Base-by-base conservation (phyloP, 1,140 invertebrate species). In the Stenopsyche tienmushanensis region DNA sequence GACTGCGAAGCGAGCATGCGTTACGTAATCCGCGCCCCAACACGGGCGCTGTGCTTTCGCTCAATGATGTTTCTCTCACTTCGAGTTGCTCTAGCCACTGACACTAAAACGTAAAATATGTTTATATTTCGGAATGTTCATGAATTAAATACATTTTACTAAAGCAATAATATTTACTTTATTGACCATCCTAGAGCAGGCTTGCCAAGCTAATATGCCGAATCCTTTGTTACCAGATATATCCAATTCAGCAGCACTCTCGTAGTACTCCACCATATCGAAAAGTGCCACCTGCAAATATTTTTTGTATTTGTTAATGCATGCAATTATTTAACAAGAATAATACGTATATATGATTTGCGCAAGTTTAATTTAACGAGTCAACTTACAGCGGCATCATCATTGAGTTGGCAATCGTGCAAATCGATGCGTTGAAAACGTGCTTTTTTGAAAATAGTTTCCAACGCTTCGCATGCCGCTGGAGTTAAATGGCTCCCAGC, bases 191-290 rank as follows among this genome's bases (percentile, higher is more conserved):
- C 87, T 82, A 17, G 88, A 86, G 71, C 89, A 90, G 1, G 89
- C 85, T 74, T 90, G 87, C 92, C 92, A 95, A 1, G 91, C 91
- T 49, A 90, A 78, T 39, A 84, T 83, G 45, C 86, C 86, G 73
- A 91, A 88, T 68, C 84, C 82, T 66, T 84, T 82, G 75, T 91
- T 93, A 50, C 84, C 86, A 18, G 88, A 88, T 60, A 96, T 89
- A 75, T 91, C 90, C 49, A 96, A 75, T 64, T 89, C 84, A 24
- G 81, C 83, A 1, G 89, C 85, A 44, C 91, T 91, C 74, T 95
- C 92, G 78, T 96, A 96, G 76, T 92, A 95, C 75, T 95, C 93
- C 67, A 95, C 85, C 90, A 95, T 94, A 76, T 95, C 92, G 78
- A 94, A 94, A 41, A 94, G 76, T 42, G 91, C 88, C 70, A 89